These are phyloP conservation scores for Botia almorhae DNA, from an alignment of 2,797 vertebrate genomes.

Conservation along the genomic window DNA sequence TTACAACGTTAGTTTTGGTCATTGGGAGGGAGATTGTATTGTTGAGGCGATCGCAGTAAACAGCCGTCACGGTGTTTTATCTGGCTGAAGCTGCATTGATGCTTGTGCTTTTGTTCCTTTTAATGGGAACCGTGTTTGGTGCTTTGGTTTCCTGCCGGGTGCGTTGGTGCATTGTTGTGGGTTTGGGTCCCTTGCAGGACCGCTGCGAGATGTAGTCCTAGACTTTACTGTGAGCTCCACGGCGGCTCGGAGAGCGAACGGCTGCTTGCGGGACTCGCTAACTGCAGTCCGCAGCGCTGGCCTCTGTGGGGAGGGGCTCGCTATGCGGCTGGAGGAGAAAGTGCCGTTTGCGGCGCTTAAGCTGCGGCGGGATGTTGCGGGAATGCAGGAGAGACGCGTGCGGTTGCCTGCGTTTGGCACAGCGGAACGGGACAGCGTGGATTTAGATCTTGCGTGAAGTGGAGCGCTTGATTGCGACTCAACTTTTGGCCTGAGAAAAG, in stretches of 20 bases:
- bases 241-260: constrained; percentile 71
- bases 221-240: constrained; percentile 69
- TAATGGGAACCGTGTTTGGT: constrained; percentile 45
- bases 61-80: constrained; percentile 72
- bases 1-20: constrained; percentile 33
- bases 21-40: constrained; percentile 57
- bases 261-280: constrained; percentile 65
- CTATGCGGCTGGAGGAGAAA: constrained; percentile 79
- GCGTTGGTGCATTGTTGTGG: constrained; percentile 60
- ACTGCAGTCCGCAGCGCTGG: constrained; percentile 72
- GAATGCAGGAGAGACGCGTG: constrained; percentile 74
- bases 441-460: constrained; percentile 72
- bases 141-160: constrained; percentile 44
- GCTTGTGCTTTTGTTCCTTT: constrained; percentile 63
- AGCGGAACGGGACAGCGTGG: constrained; percentile 66
- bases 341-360: constrained; percentile 83
- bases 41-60: constrained; percentile 61
- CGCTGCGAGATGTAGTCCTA: constrained; percentile 59
- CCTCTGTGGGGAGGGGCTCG: constrained; percentile 90
- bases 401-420: constrained; percentile 72
- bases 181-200: constrained; percentile 65
- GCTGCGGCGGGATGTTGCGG: constrained; percentile 79
- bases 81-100: constrained; percentile 66
- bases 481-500: constrained; percentile 76
- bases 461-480: constrained; percentile 68